A percentile compares a stretch with the other conserved stretches of the same genome.
phyloP scores from a whole-genome alignment of 1,140 invertebrate species.

The Lordiphosa clarofinis region DNA sequence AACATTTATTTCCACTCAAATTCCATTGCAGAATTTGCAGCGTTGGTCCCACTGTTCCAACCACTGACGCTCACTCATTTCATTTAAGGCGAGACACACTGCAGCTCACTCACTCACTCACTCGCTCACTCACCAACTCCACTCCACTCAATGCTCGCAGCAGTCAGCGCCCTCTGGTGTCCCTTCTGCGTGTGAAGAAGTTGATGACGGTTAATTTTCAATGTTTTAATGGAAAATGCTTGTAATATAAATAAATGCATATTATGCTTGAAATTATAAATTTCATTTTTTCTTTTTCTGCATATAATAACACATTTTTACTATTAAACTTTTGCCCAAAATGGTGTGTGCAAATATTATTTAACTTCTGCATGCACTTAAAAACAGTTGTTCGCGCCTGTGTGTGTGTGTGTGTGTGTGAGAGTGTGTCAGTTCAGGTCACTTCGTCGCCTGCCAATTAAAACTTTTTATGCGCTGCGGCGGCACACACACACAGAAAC shows the following conservation, averaged over 20 bases:
- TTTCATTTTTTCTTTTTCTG: slow-evolving; percentile 10
- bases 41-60: no score
- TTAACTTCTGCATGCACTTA: slow-evolving; percentile 47
- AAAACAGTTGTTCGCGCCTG: slow-evolving; percentile 33
- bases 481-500: slow-evolving; percentile 25
- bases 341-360: slow-evolving; percentile 30
- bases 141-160: neutral
- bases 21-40: neutral
- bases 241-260: slow-evolving; percentile 35
- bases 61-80: no score
- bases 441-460: slow-evolving; percentile 75
- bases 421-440: slow-evolving; percentile 60
- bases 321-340: slow-evolving; percentile 39
- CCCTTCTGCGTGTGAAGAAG: neutral
- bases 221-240: slow-evolving; percentile 51
- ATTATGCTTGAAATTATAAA: slow-evolving; percentile 11
- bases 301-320: slow-evolving; percentile 46
- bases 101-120: no score
- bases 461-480: slow-evolving; percentile 71
- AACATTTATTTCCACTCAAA: slow-evolving; percentile 10
- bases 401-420: slow-evolving; percentile 14
- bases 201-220: slow-evolving; percentile 15
- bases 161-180: slow-evolving; percentile 3
- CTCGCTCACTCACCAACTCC: neutral
- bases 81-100: no score